phyloP scores from a whole-genome alignment of 2,797 vertebrate species.

The Hypotaenidia okinawae region DNA sequence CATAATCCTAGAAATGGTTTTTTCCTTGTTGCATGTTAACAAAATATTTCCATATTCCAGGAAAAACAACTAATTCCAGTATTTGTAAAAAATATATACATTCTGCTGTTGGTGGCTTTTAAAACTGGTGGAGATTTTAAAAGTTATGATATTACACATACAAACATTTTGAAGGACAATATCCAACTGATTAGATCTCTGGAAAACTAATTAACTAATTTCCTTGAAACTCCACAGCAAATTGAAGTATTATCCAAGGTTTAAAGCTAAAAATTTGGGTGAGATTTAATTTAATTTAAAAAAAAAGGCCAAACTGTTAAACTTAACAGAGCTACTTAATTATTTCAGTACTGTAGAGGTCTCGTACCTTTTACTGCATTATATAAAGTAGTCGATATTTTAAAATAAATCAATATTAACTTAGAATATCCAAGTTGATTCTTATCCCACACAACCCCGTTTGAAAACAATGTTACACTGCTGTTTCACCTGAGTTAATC shows the following conservation, averaged over 20 bases:
- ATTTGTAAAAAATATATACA: neutral
- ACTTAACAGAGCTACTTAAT: neutral
- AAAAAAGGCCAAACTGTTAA: slow-evolving; percentile 3
- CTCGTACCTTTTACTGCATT: neutral
- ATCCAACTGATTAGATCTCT: slow-evolving; percentile 45
- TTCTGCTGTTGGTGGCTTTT: neutral
- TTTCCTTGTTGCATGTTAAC: neutral
- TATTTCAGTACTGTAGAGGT: neutral
- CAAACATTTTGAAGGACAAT: slow-evolving; percentile 37
- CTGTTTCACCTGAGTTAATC: neutral
- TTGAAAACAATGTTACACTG: neutral
- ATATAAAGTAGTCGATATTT: neutral
- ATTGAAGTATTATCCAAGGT: slow-evolving; percentile 24
- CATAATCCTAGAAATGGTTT: fast-evolving
- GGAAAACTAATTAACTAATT: slow-evolving; percentile 56
- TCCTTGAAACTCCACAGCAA: slow-evolving; percentile 45
- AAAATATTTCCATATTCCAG: neutral
- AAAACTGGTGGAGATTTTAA: neutral
- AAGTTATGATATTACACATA: neutral
- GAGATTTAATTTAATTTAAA: neutral
- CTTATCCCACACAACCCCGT: neutral
- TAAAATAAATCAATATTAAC: neutral
- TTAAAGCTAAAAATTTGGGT: slow-evolving; percentile 29
- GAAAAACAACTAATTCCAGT: neutral
- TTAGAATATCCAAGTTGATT: neutral